These are phyloP conservation scores for Mormyrus lacerda DNA, from an alignment of 2,113 vertebrate species.

Conservation along the genomic window DNA sequence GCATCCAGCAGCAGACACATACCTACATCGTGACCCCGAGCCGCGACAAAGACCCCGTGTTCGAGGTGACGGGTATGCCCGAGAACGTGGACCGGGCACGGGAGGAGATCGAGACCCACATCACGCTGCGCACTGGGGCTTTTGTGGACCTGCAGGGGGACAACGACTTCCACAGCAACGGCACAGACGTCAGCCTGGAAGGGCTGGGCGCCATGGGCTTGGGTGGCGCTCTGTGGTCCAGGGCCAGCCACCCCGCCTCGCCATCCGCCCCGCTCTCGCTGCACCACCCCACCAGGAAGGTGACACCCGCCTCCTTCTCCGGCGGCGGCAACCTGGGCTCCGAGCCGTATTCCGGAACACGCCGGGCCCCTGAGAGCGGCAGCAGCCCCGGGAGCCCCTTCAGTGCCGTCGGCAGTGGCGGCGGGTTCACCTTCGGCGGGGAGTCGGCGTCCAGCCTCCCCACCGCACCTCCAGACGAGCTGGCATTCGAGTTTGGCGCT, in stretches of 20 bases:
- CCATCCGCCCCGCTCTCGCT: slow-evolving; percentile 29
- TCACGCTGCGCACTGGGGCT: slow-evolving; percentile 90
- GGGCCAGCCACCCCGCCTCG: slow-evolving; percentile 47
- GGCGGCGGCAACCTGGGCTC: slow-evolving; percentile 48
- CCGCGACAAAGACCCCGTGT: slow-evolving; percentile 92
- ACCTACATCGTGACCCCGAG: slow-evolving; percentile 95
- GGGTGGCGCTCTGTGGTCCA: slow-evolving; percentile 73
- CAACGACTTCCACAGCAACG: slow-evolving; percentile 95
- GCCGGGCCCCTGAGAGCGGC: slow-evolving; percentile 63
- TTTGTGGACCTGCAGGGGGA: slow-evolving; percentile 81
- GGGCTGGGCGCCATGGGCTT: slow-evolving; percentile 68
- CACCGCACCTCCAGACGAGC: slow-evolving; percentile 62
- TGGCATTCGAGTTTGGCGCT: slow-evolving; percentile 79
- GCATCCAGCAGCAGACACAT: slow-evolving; percentile 95
- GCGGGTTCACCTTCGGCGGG: slow-evolving; percentile 66
- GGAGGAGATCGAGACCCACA: slow-evolving; percentile 97
- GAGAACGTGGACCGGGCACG: slow-evolving; percentile 92
- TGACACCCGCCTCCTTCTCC: slow-evolving; percentile 52
- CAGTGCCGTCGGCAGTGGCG: slow-evolving; percentile 54
- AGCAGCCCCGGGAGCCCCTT: slow-evolving; percentile 74
- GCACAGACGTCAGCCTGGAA: slow-evolving; percentile 91
- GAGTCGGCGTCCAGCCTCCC: slow-evolving; percentile 44
- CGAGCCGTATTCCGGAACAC: slow-evolving; percentile 62
- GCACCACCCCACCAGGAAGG: slow-evolving; percentile 51
- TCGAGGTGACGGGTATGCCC: slow-evolving; percentile 94